Evolutionary conservation across 1,140 invertebrate genomes (phyloP).

Genomic region (Myzus persicae): DNA sequence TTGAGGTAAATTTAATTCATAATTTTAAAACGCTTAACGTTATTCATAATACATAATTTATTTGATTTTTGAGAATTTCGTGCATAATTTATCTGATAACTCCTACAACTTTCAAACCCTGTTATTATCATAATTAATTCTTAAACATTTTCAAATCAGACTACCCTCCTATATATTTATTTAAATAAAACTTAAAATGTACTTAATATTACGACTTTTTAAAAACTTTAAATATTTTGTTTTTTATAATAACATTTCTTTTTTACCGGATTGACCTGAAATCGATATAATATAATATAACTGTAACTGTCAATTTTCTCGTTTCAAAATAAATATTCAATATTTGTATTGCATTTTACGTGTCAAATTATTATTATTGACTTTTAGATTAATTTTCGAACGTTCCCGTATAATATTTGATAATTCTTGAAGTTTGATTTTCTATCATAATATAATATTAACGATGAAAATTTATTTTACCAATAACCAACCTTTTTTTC

Average conservation of each 20-base stretch:
- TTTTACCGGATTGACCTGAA: background rate
- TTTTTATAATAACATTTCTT: too few species aligned
- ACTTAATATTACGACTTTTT: background rate
- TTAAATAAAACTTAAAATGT: conserved; percentile 5
- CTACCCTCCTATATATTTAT: background rate
- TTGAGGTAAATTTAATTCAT: background rate
- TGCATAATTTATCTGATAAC: background rate
- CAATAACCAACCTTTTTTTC: too few species aligned
- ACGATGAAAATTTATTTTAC: too few species aligned
- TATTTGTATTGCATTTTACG: conserved; percentile 5
- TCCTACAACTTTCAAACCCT: background rate
- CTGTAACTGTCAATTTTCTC: background rate
- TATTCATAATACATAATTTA: conserved; percentile 9
- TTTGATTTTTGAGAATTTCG: background rate
- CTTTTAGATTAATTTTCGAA: background rate
- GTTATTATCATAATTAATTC: conserved; percentile 20
- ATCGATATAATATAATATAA: too few species aligned
- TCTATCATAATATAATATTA: too few species aligned
- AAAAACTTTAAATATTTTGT: background rate
- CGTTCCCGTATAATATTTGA: background rate
- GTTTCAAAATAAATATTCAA: background rate
- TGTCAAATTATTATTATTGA: conserved; percentile 1
- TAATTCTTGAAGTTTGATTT: too few species aligned
- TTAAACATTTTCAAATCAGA: background rate
- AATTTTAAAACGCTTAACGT: background rate